Percentiles rank a stretch among this genome's conserved stretches.
Evolutionary conservation across 2,113 vertebrate species (phyloP).

Genomic region (Cyrtonyx montezumae): DNA sequence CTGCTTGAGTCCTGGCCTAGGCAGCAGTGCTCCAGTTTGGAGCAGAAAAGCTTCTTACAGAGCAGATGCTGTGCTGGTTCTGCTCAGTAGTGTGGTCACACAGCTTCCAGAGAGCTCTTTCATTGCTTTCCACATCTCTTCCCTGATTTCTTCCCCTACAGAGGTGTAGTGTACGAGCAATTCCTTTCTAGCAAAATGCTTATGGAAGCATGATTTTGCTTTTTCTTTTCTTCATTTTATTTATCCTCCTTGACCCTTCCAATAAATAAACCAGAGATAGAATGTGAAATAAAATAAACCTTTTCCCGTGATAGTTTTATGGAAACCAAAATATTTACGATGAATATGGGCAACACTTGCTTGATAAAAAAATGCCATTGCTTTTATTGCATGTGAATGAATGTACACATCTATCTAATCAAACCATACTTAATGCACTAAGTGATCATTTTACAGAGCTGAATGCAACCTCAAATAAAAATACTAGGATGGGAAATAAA

Average conservation of each 20-base stretch:
- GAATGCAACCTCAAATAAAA: background rate
- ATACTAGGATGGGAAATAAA: background rate
- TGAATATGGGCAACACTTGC: accelerated
- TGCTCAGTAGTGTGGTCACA: background rate
- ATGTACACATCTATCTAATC: background rate
- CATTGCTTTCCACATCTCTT: background rate
- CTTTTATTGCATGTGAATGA: background rate
- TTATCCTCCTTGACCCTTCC: background rate
- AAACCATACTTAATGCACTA: background rate
- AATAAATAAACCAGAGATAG: background rate
- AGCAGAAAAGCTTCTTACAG: background rate
- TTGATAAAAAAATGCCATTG: background rate
- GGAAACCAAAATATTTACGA: background rate
- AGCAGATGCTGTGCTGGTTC: background rate
- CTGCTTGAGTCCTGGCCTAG: background rate
- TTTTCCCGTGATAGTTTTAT: background rate
- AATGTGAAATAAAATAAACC: background rate
- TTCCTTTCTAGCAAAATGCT: background rate
- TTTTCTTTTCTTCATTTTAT: background rate
- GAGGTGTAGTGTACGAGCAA: background rate
- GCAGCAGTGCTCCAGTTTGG: background rate
- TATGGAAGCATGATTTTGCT: background rate
- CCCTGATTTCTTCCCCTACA: background rate
- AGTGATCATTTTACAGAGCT: background rate
- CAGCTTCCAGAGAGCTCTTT: background rate